Base-by-base conservation (phyloP, 2,113 vertebrate species). In the Phalacrocorax carbo region DNA sequence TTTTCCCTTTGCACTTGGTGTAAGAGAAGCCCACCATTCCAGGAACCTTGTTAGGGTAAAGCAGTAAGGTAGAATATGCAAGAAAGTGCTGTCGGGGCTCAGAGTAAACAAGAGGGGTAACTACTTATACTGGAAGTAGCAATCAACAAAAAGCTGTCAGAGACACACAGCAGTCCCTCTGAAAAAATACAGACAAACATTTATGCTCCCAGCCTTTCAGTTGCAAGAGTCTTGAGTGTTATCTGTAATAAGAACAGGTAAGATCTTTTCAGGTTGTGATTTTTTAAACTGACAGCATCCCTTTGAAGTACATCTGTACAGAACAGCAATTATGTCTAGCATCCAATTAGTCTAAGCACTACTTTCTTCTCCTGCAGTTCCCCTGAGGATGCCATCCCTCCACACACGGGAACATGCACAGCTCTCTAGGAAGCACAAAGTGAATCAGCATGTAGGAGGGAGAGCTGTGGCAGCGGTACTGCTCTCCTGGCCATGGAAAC, bases 211-310 rank as follows among this genome's bases (percentile, higher is more conserved):
- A 94, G 48, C 75, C 54, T 77, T 79, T 83, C 72, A 34, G 40
- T 49, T 88, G 17, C 18, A 46, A 54, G 26, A 64, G 15, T 44
- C 40, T 64, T 77, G 32, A 62, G 73, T 75, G 42, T 81, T 94
- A 64, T 36, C 86, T 83, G 42, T 83, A 60, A 75, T 19, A 77
- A 60, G 30, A 92, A 49, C 55, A 83, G 86, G 82, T 91, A 80
- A 87, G 61, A 90, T 94, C 90, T 85, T 84, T 80, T 65, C 81
- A 95, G 76, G 73, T 52, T 69, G 49, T 44, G 72, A 73, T 84
- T 84, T 96, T 90, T 81, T 69, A 86, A 94, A 68, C 62, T 88
- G 95, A 78, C 95, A 89, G 83, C 78, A 66, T 89, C 42, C 81
- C 92, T 95, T 90, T 96, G 85, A 96, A 95, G 92, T 77, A 49